A percentile compares a stretch with the other conserved stretches of the same genome.
Evolutionary conservation across 2,113 vertebrate species (phyloP).

Genomic region (Apteryx mantelli): DNA sequence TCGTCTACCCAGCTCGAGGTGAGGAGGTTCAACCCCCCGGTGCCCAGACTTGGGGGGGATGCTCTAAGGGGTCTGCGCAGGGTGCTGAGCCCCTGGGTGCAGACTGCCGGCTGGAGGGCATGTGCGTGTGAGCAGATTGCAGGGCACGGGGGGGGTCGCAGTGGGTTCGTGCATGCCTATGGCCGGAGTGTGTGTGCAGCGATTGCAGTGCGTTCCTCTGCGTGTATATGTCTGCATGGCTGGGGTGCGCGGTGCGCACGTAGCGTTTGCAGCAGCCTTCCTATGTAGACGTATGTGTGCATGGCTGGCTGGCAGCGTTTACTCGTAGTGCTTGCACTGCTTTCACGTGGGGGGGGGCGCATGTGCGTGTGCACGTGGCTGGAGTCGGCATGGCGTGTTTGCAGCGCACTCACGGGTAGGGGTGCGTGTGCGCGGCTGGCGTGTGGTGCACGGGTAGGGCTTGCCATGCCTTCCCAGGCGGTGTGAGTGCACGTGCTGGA

Average conservation of each 20-base stretch:
- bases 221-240: too few relatives aligned
- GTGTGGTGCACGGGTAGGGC: too few relatives aligned
- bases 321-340: neutral
- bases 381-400: neutral
- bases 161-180: neutral
- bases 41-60: neutral
- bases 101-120: neutral
- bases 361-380: accelerated
- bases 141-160: accelerated
- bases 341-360: accelerated
- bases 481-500: too few relatives aligned
- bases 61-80: accelerated
- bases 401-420: neutral
- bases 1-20: constrained; percentile 31
- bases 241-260: too few relatives aligned
- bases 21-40: neutral
- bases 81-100: too few relatives aligned
- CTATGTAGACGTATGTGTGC: too few relatives aligned
- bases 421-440: neutral
- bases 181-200: too few relatives aligned
- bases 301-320: accelerated
- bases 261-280: too few relatives aligned
- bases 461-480: too few relatives aligned
- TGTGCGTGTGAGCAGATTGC: too few relatives aligned
- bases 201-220: too few relatives aligned